Base-by-base conservation (phyloP, 2,797 vertebrate genomes). In the Malacoctenus gilli region DNA sequence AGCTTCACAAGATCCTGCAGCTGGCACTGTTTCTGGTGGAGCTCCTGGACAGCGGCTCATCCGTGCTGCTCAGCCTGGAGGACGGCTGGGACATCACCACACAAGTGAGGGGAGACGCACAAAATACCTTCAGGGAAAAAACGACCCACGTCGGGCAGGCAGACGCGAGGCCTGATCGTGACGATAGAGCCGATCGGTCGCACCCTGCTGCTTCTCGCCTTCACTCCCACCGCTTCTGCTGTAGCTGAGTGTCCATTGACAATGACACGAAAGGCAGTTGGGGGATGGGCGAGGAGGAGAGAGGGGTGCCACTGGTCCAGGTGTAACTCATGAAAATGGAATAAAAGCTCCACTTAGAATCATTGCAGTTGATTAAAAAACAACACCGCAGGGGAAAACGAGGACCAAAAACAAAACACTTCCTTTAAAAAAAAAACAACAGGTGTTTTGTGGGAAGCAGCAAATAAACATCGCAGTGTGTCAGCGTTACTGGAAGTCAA, bases 71-170 rank as follows among this genome's bases (percentile, higher is more conserved):
- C 80, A 96, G 97, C 88, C 91, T 99, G 83, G 97, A 99, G 89
- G 97, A 99, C 46, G 97, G 97, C 84, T 99, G 97, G 97, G 97
- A 99, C 83, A 92, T 97, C 75, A 98, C 96, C 22, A 92, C 94
- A 15, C 97, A 99, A 92, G 97, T 98, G 87, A 94, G 86, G 21
- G 44, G 58, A 36, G 56, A 48, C 47, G n/a, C 67, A 68, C 44
- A 57, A 42, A n/a, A 70, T 21, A 43, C 28, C 10, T n/a, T 35
- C n/a, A 15, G 37, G 23, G 54, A 65, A 6, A 28, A 44, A 53
- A 59, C n/a, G 18, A 14, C 39, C 43, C 13, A 52, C 50, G 4
- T 10, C 12, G 19, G 25, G 22, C 3, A 9, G 16, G 34, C 32
- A 64, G 25, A 59, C 43, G 59, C 36, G 59, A 50, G 22, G 40